A percentile compares a stretch with the other conserved stretches of the same genome.
Conservation (phyloP, 2,888 invertebrate genomes). For the Helobdella robusta region DNA sequence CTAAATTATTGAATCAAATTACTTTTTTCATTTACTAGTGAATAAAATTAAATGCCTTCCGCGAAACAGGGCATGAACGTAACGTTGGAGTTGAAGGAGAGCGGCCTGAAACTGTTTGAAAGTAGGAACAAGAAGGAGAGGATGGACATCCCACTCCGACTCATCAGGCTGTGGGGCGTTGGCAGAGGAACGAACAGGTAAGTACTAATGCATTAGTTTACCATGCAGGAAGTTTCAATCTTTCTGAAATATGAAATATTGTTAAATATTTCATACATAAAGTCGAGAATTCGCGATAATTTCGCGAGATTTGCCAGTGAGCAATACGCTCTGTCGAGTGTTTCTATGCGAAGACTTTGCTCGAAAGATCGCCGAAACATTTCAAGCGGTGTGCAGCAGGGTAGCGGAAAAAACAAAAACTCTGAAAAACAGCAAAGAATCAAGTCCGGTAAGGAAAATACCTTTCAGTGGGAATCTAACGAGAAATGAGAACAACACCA, state of each 20-base stretch:
- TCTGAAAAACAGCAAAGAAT: not conserved
- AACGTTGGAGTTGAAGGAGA: not conserved
- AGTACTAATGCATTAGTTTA: no score
- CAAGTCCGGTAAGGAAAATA: not conserved
- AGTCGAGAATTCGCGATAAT: constrained; percentile 1
- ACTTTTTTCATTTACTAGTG: no score
- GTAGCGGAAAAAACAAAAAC: not conserved
- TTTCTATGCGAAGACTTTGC: constrained; percentile 20
- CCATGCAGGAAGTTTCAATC: no score
- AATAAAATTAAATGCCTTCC: no score
- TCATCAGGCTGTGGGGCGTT: not conserved
- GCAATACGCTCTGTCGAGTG: constrained; percentile 2
- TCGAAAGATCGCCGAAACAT: not conserved
- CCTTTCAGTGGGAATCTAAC: not conserved
- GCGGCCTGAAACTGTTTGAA: not conserved
- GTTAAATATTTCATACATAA: not conserved
- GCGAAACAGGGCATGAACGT: constrained; percentile 5
- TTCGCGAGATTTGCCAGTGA: not conserved
- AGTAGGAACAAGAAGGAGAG: not conserved
- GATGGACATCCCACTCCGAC: not conserved
- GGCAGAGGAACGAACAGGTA: not conserved
- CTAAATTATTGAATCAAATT: no score
- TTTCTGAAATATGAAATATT: not conserved
- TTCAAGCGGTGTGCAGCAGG: constrained; percentile 5
- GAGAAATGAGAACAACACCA: not conserved